A percentile compares a stretch with the other conserved stretches of the same genome.
Conservation (phyloP, 2,888 invertebrate species). For the Branchipolynoe longqiensis region DNA sequence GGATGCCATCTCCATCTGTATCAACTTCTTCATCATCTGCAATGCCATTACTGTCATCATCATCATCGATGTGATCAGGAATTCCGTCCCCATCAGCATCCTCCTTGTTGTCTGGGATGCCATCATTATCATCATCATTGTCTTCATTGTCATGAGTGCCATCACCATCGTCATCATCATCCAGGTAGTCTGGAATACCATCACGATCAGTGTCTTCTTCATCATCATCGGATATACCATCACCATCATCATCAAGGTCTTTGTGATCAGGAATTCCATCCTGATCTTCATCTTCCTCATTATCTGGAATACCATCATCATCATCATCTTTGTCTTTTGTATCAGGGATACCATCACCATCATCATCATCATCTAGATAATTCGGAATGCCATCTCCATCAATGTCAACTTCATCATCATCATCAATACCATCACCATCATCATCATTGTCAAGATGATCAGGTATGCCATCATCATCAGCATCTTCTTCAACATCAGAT, state of each 20-base stretch:
- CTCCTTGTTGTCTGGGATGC: slow-evolving; percentile 73
- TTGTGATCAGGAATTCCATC: slow-evolving; percentile 67
- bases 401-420: slow-evolving; percentile 63
- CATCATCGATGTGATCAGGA: slow-evolving; percentile 68
- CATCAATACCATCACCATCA: slow-evolving; percentile 72
- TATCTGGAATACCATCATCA: slow-evolving; percentile 69
- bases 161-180: slow-evolving; percentile 68
- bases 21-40: slow-evolving; percentile 69
- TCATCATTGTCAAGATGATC: slow-evolving; percentile 70
- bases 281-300: slow-evolving; percentile 66
- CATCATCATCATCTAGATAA: slow-evolving; percentile 42
- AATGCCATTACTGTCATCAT: slow-evolving; percentile 73
- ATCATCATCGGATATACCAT: slow-evolving; percentile 70
- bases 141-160: slow-evolving; percentile 68
- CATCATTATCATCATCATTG: slow-evolving; percentile 75
- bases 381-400: slow-evolving; percentile 60
- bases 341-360: slow-evolving; percentile 63
- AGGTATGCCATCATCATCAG: slow-evolving; percentile 71
- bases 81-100: slow-evolving; percentile 69
- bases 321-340: slow-evolving; percentile 65
- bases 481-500: slow-evolving; percentile 66
- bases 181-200: slow-evolving; percentile 70
- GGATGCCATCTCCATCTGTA: slow-evolving; percentile 78
- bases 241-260: slow-evolving; percentile 72
- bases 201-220: slow-evolving; percentile 73